Conservation (phyloP, 1,140 invertebrate genomes). For the Bombyx mandarina region DNA sequence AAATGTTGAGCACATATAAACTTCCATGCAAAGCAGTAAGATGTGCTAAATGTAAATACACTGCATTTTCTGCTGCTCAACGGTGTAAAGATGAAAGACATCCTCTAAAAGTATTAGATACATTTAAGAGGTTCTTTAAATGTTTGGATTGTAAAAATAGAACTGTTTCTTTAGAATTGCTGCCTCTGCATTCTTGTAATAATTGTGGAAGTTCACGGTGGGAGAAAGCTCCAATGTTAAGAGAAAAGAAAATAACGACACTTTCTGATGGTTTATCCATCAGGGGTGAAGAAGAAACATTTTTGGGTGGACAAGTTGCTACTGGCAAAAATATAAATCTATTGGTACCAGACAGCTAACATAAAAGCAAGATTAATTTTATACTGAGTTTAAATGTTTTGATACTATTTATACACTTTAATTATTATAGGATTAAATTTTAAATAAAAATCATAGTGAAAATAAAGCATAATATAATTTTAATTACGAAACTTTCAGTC, state of each 20-base stretch:
- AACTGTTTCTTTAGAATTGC: slow-evolving; percentile 81
- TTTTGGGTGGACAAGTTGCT: slow-evolving; percentile 72
- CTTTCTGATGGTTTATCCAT: slow-evolving; percentile 74
- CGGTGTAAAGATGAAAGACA: slow-evolving; percentile 87
- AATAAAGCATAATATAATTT: slow-evolving; percentile 71
- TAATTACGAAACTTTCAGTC: slow-evolving; percentile 69
- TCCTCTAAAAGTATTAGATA: slow-evolving; percentile 81
- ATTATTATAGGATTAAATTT: slow-evolving; percentile 1
- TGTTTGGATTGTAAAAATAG: slow-evolving; percentile 89
- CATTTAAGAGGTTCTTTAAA: slow-evolving; percentile 91
- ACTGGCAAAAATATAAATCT: slow-evolving; percentile 78
- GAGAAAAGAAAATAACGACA: slow-evolving; percentile 75
- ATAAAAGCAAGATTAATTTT: slow-evolving; percentile 6
- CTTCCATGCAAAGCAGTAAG: slow-evolving; percentile 88
- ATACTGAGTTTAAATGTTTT: slow-evolving; percentile 12
- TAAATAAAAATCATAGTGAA: slow-evolving; percentile 58
- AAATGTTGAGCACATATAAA: slow-evolving; percentile 90
- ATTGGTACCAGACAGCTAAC: slow-evolving; percentile 72
- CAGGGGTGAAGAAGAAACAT: slow-evolving; percentile 80
- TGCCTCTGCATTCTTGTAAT: slow-evolving; percentile 83
- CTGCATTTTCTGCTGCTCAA: slow-evolving; percentile 86
- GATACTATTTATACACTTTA: slow-evolving; percentile 10
- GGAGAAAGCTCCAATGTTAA: slow-evolving; percentile 85
- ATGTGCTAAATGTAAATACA: slow-evolving; percentile 92
- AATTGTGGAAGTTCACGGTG: slow-evolving; percentile 83